phyloP scores from a whole-genome alignment of 2,113 vertebrate species.

The Halichoerus grypus region DNA sequence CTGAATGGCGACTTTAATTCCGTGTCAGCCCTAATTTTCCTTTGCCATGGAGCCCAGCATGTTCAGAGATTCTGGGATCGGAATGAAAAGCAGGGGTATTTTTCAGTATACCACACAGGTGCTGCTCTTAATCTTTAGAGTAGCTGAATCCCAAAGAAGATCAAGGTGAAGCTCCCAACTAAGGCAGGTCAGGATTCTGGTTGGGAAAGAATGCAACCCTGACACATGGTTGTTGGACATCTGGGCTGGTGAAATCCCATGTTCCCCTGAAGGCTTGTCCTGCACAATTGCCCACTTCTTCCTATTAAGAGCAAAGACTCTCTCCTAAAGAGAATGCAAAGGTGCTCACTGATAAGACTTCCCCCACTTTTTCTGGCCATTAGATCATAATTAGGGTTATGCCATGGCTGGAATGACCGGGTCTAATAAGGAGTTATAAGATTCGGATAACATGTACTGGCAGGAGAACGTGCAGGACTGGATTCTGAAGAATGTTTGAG shows the following conservation, averaged over 20 bases:
- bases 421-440: not conserved
- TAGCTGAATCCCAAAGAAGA: no score
- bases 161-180: not conserved
- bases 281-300: not conserved
- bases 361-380: not conserved
- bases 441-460: not conserved
- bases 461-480: no score
- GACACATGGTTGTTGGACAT: not conserved
- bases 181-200: no score
- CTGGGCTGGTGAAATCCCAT: not conserved
- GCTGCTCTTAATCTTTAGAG: not conserved
- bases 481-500: not conserved
- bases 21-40: not conserved
- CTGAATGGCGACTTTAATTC: not conserved
- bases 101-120: not conserved
- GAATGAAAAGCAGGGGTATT: rapidly evolving
- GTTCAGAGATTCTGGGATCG: not conserved
- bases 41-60: not conserved
- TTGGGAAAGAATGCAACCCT: not conserved
- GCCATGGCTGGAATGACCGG: rapidly evolving
- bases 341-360: not conserved
- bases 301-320: not conserved
- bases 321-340: not conserved
- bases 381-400: not conserved
- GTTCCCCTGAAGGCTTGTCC: not conserved